These are phyloP conservation scores for Labeo calbasu DNA, from an alignment of 2,797 vertebrate genomes.

Conservation along the genomic window DNA sequence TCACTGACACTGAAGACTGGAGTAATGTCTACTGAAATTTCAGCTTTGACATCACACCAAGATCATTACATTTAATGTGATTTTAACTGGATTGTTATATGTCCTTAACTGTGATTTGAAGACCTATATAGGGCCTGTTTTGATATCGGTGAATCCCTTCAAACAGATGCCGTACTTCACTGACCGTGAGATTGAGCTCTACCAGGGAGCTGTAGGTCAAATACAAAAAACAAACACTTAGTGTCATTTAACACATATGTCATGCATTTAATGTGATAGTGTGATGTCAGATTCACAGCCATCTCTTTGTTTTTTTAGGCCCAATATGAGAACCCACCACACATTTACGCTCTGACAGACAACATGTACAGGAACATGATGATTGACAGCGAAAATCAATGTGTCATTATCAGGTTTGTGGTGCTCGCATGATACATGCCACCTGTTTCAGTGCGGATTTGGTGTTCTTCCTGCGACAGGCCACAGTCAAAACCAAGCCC, in stretches of 20 bases:
- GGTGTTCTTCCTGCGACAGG: background rate
- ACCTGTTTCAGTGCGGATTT: background rate
- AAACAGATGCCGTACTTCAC: constrained; percentile 99
- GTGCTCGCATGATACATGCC: background rate
- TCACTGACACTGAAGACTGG: background rate
- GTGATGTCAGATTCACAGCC: background rate
- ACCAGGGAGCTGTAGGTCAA: constrained; percentile 94
- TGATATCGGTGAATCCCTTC: constrained; percentile 97
- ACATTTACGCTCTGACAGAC: constrained; percentile 93
- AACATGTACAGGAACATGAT: constrained; percentile 99
- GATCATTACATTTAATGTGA: background rate
- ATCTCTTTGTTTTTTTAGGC: constrained; percentile 76
- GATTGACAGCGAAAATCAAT: constrained; percentile 95
- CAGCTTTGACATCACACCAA: background rate
- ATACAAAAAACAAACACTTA: background rate
- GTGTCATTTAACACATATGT: background rate
- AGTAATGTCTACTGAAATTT: background rate
- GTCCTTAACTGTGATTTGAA: constrained; percentile 79
- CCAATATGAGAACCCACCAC: constrained; percentile 96
- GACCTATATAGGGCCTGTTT: constrained; percentile 94
- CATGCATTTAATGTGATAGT: background rate
- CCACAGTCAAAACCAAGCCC: background rate
- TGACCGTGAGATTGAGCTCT: constrained; percentile 90
- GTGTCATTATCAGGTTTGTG: constrained; percentile 94
- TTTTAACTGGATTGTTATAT: background rate